Conservation (phyloP, 2,797 vertebrate species). For the Triplophysa yarkandensis region DNA sequence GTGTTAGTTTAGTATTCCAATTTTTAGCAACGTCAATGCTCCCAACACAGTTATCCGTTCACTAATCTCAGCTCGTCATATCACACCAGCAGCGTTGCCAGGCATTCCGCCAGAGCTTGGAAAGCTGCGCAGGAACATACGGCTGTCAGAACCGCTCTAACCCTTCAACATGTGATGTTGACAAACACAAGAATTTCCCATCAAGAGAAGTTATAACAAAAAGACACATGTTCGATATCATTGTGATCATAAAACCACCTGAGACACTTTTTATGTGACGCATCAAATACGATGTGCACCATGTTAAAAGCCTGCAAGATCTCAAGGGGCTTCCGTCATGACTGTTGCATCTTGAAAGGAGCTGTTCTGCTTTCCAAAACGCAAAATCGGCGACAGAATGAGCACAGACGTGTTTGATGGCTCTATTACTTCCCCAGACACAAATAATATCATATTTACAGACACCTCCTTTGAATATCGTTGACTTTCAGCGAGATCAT, state of each 20-base stretch:
- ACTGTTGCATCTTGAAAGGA: not conserved
- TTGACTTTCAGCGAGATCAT: conserved; percentile 44
- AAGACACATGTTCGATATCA: conserved; percentile 25
- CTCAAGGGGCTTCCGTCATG: not conserved
- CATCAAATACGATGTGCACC: conserved; percentile 4
- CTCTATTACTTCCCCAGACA: conserved; percentile 21
- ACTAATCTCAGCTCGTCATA: conserved; percentile 37
- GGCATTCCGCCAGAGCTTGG: conserved; percentile 31
- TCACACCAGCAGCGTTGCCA: conserved; percentile 23
- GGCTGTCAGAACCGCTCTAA: conserved; percentile 54
- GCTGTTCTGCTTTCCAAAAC: not conserved
- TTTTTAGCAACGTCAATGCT: not conserved
- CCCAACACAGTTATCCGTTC: conserved; percentile 20
- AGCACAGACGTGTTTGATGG: conserved; percentile 8
- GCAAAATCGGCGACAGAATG: not conserved
- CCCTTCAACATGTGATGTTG: conserved; percentile 59
- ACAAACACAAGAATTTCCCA: conserved; percentile 55
- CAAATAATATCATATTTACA: conserved; percentile 37
- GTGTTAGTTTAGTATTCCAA: not conserved
- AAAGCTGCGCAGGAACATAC: conserved; percentile 50
- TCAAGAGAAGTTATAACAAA: conserved; percentile 37
- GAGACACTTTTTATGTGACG: conserved; percentile 24
- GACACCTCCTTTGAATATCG: conserved; percentile 31
- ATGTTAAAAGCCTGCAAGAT: conserved; percentile 3
- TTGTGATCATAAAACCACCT: conserved; percentile 6